A percentile compares a stretch with the other conserved stretches of the same genome.
These are phyloP conservation scores for Diadromus collaris DNA, from an alignment of 2,888 invertebrate species.

Conservation along the genomic window DNA sequence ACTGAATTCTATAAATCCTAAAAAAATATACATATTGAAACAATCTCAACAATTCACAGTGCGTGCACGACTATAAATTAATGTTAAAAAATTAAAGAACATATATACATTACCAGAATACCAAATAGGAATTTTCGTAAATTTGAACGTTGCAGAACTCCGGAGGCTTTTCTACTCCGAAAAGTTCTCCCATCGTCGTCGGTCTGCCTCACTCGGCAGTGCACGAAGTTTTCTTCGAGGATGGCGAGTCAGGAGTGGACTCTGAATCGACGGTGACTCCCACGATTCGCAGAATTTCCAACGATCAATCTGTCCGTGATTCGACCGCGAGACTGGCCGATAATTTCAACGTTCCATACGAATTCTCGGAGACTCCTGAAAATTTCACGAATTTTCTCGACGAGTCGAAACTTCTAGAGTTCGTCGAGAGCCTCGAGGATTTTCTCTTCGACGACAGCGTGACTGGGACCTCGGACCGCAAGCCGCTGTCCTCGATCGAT, in stretches of 20 bases:
- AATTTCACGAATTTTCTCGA: constrained; percentile 28
- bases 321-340: not conserved
- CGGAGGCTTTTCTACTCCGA: not conserved
- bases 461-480: constrained; percentile 13
- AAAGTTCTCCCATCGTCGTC: not conserved
- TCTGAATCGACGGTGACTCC: constrained; percentile 4
- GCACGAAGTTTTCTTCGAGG: constrained; percentile 17
- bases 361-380: not conserved
- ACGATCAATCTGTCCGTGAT: not conserved
- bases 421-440: constrained; percentile 37
- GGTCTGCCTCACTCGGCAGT: constrained; percentile 16
- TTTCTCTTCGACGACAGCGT: constrained; percentile 35
- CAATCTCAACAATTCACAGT: not conserved
- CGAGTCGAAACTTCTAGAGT: constrained; percentile 7
- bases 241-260: not conserved
- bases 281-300: not conserved
- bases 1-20: not conserved
- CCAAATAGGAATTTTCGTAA: not conserved
- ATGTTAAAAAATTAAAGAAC: not conserved
- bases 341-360: not conserved
- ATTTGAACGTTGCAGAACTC: constrained; percentile 7
- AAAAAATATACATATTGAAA: not conserved
- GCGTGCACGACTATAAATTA: not conserved
- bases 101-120: not conserved
- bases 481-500: not conserved